Percentiles rank a stretch among this genome's conserved stretches.
These are phyloP conservation scores for Dicyrtoma fusca DNA, from an alignment of 2,888 invertebrate species.

Conservation along the genomic window DNA sequence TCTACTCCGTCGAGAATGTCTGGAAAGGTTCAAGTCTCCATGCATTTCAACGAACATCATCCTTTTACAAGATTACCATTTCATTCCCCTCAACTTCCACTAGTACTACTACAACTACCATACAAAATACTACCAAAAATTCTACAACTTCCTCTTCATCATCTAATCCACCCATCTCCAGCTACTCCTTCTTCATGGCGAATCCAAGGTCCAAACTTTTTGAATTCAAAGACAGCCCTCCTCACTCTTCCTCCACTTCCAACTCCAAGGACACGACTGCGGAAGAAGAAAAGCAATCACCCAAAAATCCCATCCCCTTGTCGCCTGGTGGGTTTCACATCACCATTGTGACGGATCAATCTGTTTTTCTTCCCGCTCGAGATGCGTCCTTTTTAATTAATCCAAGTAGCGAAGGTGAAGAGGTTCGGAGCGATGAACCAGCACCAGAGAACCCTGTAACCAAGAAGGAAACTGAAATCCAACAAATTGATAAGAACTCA, in stretches of 20 bases:
- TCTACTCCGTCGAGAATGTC: constrained; percentile 50
- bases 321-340: constrained; percentile 46
- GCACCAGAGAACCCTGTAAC: not conserved
- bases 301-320: not conserved
- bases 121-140: not conserved
- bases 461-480: not conserved
- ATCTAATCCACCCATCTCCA: constrained; percentile 1
- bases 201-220: constrained; percentile 49
- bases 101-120: not conserved
- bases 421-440: not conserved
- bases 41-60: constrained; percentile 46
- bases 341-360: constrained; percentile 47
- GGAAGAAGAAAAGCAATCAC: not conserved
- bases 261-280: not conserved
- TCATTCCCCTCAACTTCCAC: constrained; percentile 30
- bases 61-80: constrained; percentile 51
- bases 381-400: constrained; percentile 37
- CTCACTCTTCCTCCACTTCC: not conserved
- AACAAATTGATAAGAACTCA: not conserved
- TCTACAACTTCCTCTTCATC: not conserved
- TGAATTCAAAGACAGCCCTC: constrained; percentile 40
- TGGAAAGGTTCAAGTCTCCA: constrained; percentile 53
- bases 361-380: constrained; percentile 51
- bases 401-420: not conserved
- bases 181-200: constrained; percentile 48